Evolutionary conservation across 2,888 invertebrate genomes (phyloP).

Genomic region (Fragum sueziense): DNA sequence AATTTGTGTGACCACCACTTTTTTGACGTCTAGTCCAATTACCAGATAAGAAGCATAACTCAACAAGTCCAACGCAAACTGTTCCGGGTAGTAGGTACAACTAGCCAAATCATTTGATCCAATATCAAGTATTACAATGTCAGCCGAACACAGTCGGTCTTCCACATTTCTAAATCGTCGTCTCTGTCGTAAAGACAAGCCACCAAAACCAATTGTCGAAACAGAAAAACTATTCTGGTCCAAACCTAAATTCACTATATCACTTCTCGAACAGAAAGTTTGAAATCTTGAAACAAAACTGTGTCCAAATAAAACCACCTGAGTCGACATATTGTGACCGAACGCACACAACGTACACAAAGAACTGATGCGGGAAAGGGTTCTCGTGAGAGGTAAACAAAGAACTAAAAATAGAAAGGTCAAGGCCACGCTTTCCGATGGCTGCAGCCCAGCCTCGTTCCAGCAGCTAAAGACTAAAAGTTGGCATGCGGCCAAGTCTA

Average conservation of each 20-base stretch:
- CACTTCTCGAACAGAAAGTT: not conserved
- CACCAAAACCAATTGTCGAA: not conserved
- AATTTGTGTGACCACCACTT: conserved; percentile 4
- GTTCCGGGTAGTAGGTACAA: not conserved
- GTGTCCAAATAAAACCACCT: conserved; percentile 16
- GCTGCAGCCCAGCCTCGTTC: no score
- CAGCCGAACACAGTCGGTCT: not conserved
- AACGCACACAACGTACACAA: no score
- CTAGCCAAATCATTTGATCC: conserved; percentile 30
- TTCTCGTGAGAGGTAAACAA: no score
- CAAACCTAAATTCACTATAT: conserved; percentile 5
- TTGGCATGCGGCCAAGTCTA: no score
- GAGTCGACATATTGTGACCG: not conserved
- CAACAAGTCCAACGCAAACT: conserved; percentile 12
- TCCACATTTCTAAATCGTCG: not conserved
- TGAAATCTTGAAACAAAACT: conserved; percentile 30
- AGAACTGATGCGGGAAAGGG: no score
- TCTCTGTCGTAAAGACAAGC: conserved; percentile 2
- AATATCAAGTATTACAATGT: conserved; percentile 16
- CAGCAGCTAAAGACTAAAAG: no score
- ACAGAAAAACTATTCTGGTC: not conserved
- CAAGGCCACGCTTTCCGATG: no score
- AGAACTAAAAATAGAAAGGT: no score
- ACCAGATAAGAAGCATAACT: conserved; percentile 18
- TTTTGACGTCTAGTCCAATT: not conserved